Evolutionary conservation across 2,797 vertebrate genomes (phyloP), one percentile per base, ranked within the genome.

Genomic region (Xiphorhynchus erythropygius): DNA sequence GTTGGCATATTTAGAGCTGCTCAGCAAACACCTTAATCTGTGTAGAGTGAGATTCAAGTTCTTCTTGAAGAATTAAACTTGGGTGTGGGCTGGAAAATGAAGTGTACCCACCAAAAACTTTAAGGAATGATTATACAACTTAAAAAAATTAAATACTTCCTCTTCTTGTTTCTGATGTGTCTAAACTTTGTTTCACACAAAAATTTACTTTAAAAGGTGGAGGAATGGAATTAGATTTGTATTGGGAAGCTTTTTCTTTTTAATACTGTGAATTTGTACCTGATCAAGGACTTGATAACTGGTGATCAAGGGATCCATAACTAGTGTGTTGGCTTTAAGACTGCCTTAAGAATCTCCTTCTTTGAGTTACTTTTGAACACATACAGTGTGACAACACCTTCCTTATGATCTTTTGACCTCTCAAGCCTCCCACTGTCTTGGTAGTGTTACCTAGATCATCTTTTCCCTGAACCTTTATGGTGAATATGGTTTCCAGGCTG

Each of bases 61-160:
- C 7, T 60, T 65, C 35, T 32, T 67, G 37, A 76, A 63, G 39
- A 73, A 17, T 59, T 37, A 55, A 21, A 21, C 7, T 27, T 59
- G 44, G 8, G 2, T 65, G 80, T 13, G 35, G 46, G 24, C 13
- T 87, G 42, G n/a, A 35, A 91, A 55, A 46, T 44, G 5, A 75
- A 64, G 12, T 0, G 0, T 39, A 32, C 10, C 13, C 9, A 56
- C 14, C 24, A 39, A 50, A 68, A 74, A 12, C 14, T 53, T 55
- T 10, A 8, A 33, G 1, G 35, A 42, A n/a, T 28, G 7, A 8
- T 39, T 13, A 8, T 22, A 53, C 49, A 0, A 0, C 30, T 6
- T 44, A 30, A 69, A 22, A 50, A 76, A 56, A 57, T 11, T 1
- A 47, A n/a, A 24, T 32, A 13, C 1, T 57, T 79, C 7, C 8